Conservation (phyloP, 1,140 invertebrate species). For the Bursaphelenchus mucronatus region DNA sequence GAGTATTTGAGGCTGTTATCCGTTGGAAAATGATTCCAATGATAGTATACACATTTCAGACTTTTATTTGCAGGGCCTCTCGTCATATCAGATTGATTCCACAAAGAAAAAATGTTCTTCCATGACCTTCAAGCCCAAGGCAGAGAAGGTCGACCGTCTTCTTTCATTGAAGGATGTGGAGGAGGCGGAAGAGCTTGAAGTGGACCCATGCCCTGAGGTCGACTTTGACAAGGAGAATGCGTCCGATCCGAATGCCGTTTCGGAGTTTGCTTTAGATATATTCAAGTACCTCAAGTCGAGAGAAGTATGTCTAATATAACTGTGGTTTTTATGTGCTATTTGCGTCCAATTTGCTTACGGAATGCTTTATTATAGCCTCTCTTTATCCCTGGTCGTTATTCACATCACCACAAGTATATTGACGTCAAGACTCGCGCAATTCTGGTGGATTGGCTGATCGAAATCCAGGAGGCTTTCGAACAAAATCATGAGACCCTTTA, state of each 20-base stretch:
- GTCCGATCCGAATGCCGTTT: constrained; percentile 76
- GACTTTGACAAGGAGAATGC: constrained; percentile 83
- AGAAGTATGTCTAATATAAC: constrained; percentile 67
- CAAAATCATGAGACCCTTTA: constrained; percentile 97
- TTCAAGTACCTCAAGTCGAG: constrained; percentile 83
- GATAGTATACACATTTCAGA: too few species aligned
- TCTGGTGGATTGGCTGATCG: constrained; percentile 96
- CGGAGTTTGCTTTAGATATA: constrained; percentile 87
- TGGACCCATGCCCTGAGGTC: constrained; percentile 32
- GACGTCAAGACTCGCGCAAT: constrained; percentile 78
- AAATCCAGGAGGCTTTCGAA: constrained; percentile 90
- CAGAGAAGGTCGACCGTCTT: background rate
- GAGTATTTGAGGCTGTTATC: too few species aligned
- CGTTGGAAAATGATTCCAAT: too few species aligned
- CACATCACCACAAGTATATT: background rate
- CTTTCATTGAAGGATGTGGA: background rate
- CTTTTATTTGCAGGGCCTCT: background rate
- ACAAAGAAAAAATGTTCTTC: background rate
- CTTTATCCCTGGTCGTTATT: background rate
- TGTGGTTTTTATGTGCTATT: constrained; percentile 65
- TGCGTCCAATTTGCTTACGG: too few species aligned
- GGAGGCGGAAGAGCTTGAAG: background rate
- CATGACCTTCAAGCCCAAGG: background rate
- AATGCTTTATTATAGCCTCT: too few species aligned
- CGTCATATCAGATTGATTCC: constrained; percentile 1